Evolutionary conservation across 2,888 invertebrate genomes (phyloP).

Genomic region (Dyspetes luteomarginatus): DNA sequence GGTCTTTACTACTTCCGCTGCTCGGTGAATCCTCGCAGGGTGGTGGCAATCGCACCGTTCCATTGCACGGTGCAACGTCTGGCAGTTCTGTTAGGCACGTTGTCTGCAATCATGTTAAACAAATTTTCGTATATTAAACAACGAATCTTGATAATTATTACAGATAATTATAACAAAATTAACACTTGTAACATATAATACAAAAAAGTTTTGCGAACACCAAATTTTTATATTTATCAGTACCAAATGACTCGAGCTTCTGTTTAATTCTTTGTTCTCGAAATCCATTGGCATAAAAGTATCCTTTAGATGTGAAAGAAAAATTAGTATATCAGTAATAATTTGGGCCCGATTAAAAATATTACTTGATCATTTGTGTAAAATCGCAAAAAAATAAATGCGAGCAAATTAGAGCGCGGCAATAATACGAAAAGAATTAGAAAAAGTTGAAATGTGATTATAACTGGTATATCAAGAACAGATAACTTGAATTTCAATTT

Average conservation of each 20-base stretch:
- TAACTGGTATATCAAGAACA: not conserved
- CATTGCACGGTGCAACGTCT: constrained; percentile 83
- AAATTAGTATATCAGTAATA: not conserved
- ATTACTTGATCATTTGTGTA: not conserved
- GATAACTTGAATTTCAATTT: not conserved
- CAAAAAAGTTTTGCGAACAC: not conserved
- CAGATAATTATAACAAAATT: not conserved
- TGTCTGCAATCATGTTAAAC: constrained; percentile 78
- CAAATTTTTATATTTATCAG: not conserved
- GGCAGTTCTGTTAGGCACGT: constrained; percentile 84
- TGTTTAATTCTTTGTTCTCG: not conserved
- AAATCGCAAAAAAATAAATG: not conserved
- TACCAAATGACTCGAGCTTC: too few species aligned
- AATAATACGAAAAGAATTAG: not conserved
- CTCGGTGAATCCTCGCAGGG: constrained; percentile 82
- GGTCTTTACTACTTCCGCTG: constrained; percentile 82
- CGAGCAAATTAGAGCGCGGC: not conserved
- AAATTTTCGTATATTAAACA: not conserved
- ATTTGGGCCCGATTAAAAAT: not conserved
- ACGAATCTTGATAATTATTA: not conserved
- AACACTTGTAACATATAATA: not conserved
- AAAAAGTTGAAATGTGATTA: not conserved
- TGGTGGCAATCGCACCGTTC: constrained; percentile 80
- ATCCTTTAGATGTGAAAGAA: not conserved
- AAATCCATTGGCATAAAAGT: not conserved